Conservation (phyloP, 2,888 invertebrate species). For the Thymelicus lineola region DNA sequence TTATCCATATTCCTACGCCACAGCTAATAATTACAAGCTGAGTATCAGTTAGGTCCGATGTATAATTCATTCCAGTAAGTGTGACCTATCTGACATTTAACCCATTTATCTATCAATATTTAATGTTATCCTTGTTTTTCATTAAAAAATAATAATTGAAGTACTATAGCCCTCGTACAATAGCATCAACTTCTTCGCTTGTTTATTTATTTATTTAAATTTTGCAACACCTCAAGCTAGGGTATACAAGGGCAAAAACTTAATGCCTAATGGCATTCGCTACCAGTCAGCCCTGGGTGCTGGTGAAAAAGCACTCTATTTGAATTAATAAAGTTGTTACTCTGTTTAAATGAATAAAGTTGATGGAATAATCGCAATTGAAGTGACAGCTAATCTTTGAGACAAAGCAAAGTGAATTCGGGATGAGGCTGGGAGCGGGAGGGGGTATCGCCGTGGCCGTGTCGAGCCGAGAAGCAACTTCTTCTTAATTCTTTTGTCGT, state of each 20-base stretch:
- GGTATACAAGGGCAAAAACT: too few relatives aligned
- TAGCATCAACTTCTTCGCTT: slow-evolving; percentile 25
- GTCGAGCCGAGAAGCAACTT: slow-evolving; percentile 46
- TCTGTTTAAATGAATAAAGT: slow-evolving; percentile 59
- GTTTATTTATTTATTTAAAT: too few relatives aligned
- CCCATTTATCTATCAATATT: slow-evolving; percentile 10
- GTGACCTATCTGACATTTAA: neutral
- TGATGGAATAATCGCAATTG: slow-evolving; percentile 47
- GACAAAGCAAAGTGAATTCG: slow-evolving; percentile 74
- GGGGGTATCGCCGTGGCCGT: slow-evolving; percentile 52
- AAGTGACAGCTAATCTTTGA: slow-evolving; percentile 71
- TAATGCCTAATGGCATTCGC: too few relatives aligned
- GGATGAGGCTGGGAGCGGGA: slow-evolving; percentile 54
- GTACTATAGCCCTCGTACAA: neutral
- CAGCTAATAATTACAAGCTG: slow-evolving; percentile 18
- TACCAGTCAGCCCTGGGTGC: too few relatives aligned
- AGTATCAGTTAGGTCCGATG: slow-evolving; percentile 4
- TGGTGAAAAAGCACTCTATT: too few relatives aligned
- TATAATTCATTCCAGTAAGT: slow-evolving; percentile 19
- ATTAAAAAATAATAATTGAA: slow-evolving; percentile 6
- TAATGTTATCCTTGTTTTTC: slow-evolving; percentile 5
- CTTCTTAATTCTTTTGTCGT: slow-evolving; percentile 82
- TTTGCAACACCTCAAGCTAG: too few relatives aligned
- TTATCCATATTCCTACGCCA: slow-evolving; percentile 4
- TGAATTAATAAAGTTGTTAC: too few relatives aligned